Evolutionary conservation across 2,888 invertebrate genomes (phyloP).

Genomic region (Microctonus aethiopoides): DNA sequence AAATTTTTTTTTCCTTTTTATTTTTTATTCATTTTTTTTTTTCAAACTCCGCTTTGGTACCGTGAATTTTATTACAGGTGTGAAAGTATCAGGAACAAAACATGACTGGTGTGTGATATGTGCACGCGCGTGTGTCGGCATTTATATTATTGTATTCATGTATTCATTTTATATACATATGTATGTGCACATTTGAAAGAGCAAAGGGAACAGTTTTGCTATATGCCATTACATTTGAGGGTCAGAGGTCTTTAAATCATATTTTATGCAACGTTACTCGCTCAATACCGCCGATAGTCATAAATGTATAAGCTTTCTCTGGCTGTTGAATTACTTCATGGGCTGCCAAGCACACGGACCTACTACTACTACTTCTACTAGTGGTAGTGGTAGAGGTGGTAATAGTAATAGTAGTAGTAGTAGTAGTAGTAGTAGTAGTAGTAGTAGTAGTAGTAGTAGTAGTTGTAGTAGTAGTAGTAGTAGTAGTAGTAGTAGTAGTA

Average conservation of each 20-base stretch:
- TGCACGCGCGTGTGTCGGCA: background rate
- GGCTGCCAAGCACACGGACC: background rate
- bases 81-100: background rate
- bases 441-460: no score
- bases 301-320: conserved; percentile 44
- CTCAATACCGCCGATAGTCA: conserved; percentile 51
- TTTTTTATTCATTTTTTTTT: background rate
- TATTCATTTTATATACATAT: no score
- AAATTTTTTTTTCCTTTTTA: background rate
- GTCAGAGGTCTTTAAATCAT: conserved; percentile 55
- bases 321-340: conserved; percentile 1
- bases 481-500: no score
- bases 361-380: background rate
- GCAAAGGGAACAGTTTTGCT: conserved; percentile 39
- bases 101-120: background rate
- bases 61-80: background rate
- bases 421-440: no score
- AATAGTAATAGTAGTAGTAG: no score
- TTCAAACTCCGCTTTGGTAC: background rate
- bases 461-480: no score
- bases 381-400: no score
- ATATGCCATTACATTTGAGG: conserved; percentile 37
- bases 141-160: no score
- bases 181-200: conserved; percentile 1
- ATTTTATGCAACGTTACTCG: conserved; percentile 53